Evolutionary conservation across 2,113 vertebrate genomes (phyloP).

Genomic region (Aphelocoma coerulescens): DNA sequence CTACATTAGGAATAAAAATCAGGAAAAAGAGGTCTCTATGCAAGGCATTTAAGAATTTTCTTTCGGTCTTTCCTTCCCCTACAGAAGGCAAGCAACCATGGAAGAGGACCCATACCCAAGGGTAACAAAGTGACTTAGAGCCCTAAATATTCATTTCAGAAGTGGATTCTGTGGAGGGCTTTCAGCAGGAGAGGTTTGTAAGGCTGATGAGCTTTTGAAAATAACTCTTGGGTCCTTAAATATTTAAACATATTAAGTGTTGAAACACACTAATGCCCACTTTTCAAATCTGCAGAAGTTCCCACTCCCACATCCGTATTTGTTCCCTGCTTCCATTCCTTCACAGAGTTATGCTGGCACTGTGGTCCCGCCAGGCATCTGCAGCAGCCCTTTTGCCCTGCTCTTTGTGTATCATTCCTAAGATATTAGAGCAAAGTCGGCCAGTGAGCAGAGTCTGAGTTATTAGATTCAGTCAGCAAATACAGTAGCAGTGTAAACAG

Average conservation of each 20-base stretch:
- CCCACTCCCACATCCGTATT: background rate
- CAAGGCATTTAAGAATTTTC: background rate
- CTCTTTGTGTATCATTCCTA: conserved; percentile 25
- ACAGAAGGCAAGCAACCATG: background rate
- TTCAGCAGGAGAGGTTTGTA: background rate
- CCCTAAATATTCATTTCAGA: background rate
- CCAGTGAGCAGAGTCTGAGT: background rate
- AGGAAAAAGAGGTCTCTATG: background rate
- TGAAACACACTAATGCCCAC: background rate
- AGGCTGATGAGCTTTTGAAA: background rate
- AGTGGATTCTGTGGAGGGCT: background rate
- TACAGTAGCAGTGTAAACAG: conserved; percentile 33
- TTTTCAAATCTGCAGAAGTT: background rate
- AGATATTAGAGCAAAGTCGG: background rate
- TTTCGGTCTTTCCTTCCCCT: background rate
- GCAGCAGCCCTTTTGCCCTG: background rate
- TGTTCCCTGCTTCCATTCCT: background rate
- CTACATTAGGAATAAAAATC: background rate
- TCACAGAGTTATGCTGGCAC: background rate
- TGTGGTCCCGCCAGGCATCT: background rate
- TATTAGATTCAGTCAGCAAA: background rate
- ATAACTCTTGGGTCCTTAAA: background rate
- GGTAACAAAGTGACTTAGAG: background rate
- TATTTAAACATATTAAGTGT: background rate
- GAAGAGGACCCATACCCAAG: background rate